Percentiles rank a stretch among this genome's conserved stretches.
These are phyloP conservation scores for Aphodius granarius DNA, from an alignment of 2,888 invertebrate species.

Conservation along the genomic window DNA sequence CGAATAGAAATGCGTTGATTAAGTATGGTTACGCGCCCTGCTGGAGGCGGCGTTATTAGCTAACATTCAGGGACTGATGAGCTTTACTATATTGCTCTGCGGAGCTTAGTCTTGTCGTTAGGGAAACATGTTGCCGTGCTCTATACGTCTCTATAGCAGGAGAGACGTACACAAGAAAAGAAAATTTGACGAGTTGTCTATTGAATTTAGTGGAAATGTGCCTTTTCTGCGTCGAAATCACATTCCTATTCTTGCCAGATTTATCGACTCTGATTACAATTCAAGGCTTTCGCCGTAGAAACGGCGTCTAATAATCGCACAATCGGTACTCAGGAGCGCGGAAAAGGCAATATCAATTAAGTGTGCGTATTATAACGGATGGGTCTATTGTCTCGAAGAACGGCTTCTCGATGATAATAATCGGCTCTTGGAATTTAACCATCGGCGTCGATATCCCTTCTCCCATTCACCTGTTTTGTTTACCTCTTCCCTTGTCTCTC, in stretches of 20 bases:
- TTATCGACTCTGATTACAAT: neutral
- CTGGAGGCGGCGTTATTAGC: neutral
- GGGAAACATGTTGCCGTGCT: neutral
- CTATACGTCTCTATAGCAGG: no score
- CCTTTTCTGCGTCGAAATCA: no score
- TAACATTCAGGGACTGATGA: neutral
- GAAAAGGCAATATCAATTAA: neutral
- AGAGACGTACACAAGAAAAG: no score
- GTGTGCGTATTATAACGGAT: neutral
- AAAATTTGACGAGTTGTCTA: no score
- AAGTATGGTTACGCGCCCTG: neutral
- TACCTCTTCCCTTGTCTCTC: neutral
- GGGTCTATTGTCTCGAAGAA: neutral
- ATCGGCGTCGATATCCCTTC: neutral
- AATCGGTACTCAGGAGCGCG: neutral
- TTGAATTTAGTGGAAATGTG: no score
- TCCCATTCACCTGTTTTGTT: neutral
- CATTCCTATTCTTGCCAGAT: neutral
- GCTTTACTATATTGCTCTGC: neutral
- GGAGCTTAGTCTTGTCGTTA: neutral
- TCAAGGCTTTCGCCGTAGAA: neutral
- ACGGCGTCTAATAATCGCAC: neutral
- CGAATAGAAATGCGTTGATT: neutral
- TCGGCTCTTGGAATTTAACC: neutral
- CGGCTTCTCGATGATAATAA: neutral